Base-by-base conservation (phyloP, 2,113 vertebrate species). In the Eonycteris spelaea region DNA sequence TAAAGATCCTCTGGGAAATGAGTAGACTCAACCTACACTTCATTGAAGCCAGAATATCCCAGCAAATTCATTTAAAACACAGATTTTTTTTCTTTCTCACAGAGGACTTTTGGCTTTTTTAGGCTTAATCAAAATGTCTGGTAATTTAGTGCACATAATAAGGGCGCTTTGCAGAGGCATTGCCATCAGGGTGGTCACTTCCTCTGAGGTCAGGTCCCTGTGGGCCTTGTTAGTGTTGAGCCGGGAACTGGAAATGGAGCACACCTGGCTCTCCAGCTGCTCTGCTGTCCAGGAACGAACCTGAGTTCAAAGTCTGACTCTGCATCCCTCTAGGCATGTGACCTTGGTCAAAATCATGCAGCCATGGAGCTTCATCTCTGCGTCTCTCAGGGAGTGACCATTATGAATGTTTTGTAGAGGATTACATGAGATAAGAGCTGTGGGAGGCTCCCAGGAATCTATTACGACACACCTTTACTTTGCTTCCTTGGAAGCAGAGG, bases 11-110 rank as follows among this genome's bases (percentile, higher is more conserved):
- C 12, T 55, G 38, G 80, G 87, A 75, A 77, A 59, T 13, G 53
- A 26, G 24, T 28, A 12, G 61, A 22, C 13, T 6, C 65, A 75
- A n/a, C 16, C 22, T 26, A 18, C 3, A 30, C 28, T 68, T 51
- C 18, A 45, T 77, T 43, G 53, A 96, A 96, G 95, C 78, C 65
- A 75, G 96, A 94, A 97, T 92, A 85, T 70, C 57, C 55, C 1
- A 43, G 65, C 73, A 94, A 92, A 95, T 93, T 97, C 59, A 86
- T 89, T 97, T 92, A 96, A 59, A 96, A 92, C 79, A 11, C 26
- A 63, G 35, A 26, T 0, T 0, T 97, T 97, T 65, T 97, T 68
- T 95, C 79, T 96, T 78, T 35, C 87, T 97, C 70, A 73, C 53
- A 74, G 96, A 97, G 16, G 53, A 65, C 94, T 97, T 86, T 73